A percentile compares a stretch with the other conserved stretches of the same genome.
Evolutionary conservation across 2,113 vertebrate genomes (phyloP).

Genomic region (Embiotoca jacksoni): DNA sequence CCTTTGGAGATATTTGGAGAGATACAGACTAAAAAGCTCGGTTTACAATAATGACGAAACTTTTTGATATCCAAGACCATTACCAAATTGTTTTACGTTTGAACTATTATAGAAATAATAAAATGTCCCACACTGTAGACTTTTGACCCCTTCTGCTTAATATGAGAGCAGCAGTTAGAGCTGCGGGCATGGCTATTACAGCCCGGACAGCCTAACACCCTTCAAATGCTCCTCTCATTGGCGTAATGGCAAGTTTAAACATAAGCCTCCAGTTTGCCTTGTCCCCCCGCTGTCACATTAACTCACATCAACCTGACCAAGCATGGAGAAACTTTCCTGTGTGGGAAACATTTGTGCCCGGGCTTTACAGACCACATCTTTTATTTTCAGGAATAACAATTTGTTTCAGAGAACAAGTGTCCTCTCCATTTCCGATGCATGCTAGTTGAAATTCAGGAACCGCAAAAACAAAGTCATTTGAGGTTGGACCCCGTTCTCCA

Average conservation of each 20-base stretch:
- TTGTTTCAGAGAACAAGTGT: not conserved
- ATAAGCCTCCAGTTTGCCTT: conserved; percentile 53
- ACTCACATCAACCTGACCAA: conserved; percentile 58
- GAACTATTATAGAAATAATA: too few relatives aligned
- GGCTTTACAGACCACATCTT: conserved; percentile 27
- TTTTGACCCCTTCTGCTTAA: too few relatives aligned
- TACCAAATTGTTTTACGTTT: too few relatives aligned
- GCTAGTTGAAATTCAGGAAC: not conserved
- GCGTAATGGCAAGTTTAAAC: conserved; percentile 54
- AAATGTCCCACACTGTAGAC: too few relatives aligned
- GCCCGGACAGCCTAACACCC: conserved; percentile 39
- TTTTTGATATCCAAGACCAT: too few relatives aligned
- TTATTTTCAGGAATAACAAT: conserved; percentile 6
- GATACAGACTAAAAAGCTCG: too few relatives aligned
- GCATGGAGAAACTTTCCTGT: conserved; percentile 28
- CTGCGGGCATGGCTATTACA: conserved; percentile 9
- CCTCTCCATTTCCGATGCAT: not conserved
- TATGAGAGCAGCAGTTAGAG: conserved; percentile 8
- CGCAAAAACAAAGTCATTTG: not conserved
- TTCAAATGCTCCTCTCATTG: conserved; percentile 54
- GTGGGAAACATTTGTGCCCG: conserved; percentile 36
- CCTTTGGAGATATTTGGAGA: not conserved
- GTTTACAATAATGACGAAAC: not conserved
- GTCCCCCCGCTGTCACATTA: conserved; percentile 64
- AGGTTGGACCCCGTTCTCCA: too few relatives aligned